Percentiles rank a stretch among this genome's conserved stretches.
Conservation (phyloP, 64 coral and sea anemone species). For the Anthopleura sola region DNA sequence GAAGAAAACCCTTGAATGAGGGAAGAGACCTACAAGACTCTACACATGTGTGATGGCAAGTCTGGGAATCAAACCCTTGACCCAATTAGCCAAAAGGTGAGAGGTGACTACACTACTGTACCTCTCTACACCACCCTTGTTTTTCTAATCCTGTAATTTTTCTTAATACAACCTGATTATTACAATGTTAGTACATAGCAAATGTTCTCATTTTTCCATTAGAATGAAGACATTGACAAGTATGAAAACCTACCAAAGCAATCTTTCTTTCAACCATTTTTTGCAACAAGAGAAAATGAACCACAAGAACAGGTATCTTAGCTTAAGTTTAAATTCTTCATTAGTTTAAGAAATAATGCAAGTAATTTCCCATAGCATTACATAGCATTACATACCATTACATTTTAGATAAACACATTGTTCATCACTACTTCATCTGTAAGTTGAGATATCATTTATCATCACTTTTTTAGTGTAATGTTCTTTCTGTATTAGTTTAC, state of each 20-base stretch:
- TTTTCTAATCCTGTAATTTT: no score
- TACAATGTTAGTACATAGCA: no score
- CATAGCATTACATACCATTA: not conserved
- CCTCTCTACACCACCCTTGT: no score
- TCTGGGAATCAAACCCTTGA: no score
- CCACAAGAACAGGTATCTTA: not conserved
- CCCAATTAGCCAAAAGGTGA: no score
- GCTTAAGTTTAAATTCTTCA: not conserved
- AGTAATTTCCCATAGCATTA: not conserved
- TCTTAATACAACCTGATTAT: no score
- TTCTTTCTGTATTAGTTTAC: not conserved
- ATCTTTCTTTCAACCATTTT: conserved; percentile 18
- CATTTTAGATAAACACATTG: not conserved
- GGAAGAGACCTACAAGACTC: no score
- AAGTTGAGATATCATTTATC: not conserved
- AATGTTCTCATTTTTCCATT: not conserved
- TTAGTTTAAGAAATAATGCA: no score
- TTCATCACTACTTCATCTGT: not conserved
- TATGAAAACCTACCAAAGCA: not conserved
- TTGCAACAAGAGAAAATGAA: not conserved
- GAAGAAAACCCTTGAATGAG: no score
- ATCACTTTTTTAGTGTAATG: not conserved
- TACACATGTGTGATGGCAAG: no score
- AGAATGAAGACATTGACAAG: not conserved
- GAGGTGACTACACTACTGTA: no score